Conservation (phyloP, 2,888 invertebrate genomes). For the Trachelus tabidus region DNA sequence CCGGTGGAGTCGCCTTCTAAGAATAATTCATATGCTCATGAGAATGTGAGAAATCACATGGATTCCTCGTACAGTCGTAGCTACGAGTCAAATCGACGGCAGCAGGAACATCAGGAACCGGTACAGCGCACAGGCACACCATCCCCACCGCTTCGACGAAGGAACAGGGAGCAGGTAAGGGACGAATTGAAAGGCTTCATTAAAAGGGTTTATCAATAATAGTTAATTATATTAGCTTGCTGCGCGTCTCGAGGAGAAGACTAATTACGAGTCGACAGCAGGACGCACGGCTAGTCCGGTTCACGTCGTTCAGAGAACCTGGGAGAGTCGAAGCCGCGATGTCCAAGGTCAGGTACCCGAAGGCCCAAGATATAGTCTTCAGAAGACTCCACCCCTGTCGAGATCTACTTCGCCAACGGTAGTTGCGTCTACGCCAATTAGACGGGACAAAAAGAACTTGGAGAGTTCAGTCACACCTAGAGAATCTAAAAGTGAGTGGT, state of each 20-base stretch:
- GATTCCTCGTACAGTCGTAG: constrained; percentile 48
- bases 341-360: constrained; percentile 24
- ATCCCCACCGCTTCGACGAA: constrained; percentile 56
- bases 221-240: constrained; percentile 27
- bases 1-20: constrained; percentile 38
- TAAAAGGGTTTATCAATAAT: neutral
- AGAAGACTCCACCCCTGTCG: constrained; percentile 37
- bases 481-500: constrained; percentile 37
- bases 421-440: constrained; percentile 23
- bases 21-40: constrained; percentile 42
- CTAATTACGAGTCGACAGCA: constrained; percentile 30
- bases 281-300: constrained; percentile 50
- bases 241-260: constrained; percentile 44
- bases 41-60: constrained; percentile 38
- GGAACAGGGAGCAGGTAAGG: constrained; percentile 50
- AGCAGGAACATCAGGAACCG: constrained; percentile 16
- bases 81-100: constrained; percentile 34
- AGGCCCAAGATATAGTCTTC: constrained; percentile 31
- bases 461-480: constrained; percentile 33
- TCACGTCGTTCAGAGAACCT: constrained; percentile 58
- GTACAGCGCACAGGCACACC: constrained; percentile 42
- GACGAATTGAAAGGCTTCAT: neutral
- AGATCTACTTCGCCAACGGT: constrained; percentile 47
- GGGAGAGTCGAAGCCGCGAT: constrained; percentile 56
- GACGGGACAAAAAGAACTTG: constrained; percentile 35